A percentile compares a stretch with the other conserved stretches of the same genome.
phyloP scores from a whole-genome alignment of 2,113 vertebrate species.

The Amblyornis subalaris region DNA sequence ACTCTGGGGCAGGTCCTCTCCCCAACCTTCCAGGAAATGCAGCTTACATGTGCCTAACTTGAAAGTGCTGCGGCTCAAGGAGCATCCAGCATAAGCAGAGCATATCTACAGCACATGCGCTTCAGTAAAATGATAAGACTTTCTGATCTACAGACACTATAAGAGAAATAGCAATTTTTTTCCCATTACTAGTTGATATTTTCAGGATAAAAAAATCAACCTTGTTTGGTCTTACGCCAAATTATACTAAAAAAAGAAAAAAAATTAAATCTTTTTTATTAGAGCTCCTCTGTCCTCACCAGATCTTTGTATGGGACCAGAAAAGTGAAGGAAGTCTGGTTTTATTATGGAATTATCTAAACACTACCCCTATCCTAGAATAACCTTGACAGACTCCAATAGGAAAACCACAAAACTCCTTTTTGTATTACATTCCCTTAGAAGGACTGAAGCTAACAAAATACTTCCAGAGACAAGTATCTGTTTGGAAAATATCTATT shows the following conservation, averaged over 20 bases:
- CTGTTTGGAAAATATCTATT: not conserved
- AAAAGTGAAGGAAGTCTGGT: not conserved
- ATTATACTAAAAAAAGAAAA: not conserved
- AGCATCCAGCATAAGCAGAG: accelerated
- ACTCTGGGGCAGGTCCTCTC: accelerated
- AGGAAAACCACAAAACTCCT: not conserved
- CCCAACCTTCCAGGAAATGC: not conserved
- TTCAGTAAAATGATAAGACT: not conserved
- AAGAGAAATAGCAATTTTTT: not conserved
- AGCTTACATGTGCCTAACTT: accelerated
- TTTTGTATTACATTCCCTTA: not conserved
- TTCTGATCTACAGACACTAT: not conserved
- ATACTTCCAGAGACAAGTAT: not conserved
- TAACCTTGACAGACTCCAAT: not conserved
- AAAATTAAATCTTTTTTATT: accelerated
- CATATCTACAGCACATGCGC: accelerated
- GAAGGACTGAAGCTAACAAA: not conserved
- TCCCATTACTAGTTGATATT: not conserved
- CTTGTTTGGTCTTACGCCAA: accelerated
- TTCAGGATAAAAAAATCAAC: not conserved
- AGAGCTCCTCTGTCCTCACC: not conserved
- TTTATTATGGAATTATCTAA: not conserved
- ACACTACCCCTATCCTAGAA: not conserved
- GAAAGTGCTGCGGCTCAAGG: not conserved
- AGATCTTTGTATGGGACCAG: not conserved